These are phyloP conservation scores for Phaethornis superciliosus DNA, from an alignment of 2,113 vertebrate species.

Conservation along the genomic window DNA sequence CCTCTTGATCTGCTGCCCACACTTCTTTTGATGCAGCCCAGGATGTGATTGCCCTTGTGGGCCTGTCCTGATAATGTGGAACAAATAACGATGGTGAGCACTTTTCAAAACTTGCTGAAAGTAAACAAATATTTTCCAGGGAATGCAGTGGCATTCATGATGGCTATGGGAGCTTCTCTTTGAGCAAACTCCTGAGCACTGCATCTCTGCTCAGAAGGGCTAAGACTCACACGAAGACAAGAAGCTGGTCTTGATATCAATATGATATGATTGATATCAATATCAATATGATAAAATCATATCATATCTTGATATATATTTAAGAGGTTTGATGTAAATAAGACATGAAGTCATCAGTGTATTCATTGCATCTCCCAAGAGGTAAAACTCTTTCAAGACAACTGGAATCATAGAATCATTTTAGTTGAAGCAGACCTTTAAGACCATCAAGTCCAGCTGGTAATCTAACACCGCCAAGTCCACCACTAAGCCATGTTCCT, in stretches of 20 bases:
- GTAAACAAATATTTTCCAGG: not conserved
- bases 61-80: too few species aligned
- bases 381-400: not conserved
- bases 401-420: too few species aligned
- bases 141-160: not conserved
- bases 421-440: too few species aligned
- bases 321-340: not conserved
- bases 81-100: not conserved
- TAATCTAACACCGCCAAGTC: too few species aligned
- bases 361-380: not conserved
- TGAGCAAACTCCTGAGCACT: not conserved
- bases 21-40: too few species aligned
- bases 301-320: not conserved
- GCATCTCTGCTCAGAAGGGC: not conserved
- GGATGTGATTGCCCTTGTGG: too few species aligned
- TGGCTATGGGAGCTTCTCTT: not conserved
- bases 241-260: not conserved
- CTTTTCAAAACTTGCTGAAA: not conserved
- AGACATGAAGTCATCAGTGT: not conserved
- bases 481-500: too few species aligned
- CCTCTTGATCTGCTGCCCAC: too few species aligned
- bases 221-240: not conserved
- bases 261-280: too few species aligned
- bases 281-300: too few species aligned
- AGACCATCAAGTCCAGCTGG: too few species aligned